phyloP scores from a whole-genome alignment of 92 coral and sea anemone genomes.

The Anthopleura xanthogrammica region DNA sequence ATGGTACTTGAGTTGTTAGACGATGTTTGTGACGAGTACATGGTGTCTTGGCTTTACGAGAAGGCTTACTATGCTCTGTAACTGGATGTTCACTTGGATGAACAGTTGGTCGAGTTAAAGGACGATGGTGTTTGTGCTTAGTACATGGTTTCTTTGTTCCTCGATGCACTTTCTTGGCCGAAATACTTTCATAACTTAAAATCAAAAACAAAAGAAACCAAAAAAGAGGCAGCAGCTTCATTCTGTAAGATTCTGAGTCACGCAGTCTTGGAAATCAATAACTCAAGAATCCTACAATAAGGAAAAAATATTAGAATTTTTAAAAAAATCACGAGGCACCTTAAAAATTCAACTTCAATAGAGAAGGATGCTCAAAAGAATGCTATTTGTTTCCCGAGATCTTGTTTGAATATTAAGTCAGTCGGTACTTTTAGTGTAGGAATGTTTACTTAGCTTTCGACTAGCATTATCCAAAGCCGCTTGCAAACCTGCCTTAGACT shows the following conservation, averaged over 20 bases:
- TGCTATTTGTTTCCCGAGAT: background rate
- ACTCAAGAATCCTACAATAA: background rate
- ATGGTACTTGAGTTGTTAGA: background rate
- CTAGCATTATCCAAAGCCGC: background rate
- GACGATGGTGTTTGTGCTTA: constrained; percentile 3
- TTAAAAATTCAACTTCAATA: background rate
- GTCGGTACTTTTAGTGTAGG: background rate
- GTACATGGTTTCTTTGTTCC: constrained; percentile 22
- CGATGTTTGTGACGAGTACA: constrained; percentile 8
- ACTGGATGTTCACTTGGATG: constrained; percentile 3
- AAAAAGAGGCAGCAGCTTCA: background rate
- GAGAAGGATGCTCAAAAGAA: background rate
- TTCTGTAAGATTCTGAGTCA: background rate
- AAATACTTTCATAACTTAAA: background rate
- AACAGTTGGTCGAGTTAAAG: background rate
- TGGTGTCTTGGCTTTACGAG: constrained; percentile 17
- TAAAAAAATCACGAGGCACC: background rate
- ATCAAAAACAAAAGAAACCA: background rate
- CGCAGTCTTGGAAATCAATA: background rate
- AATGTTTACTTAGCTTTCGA: constrained; percentile 7
- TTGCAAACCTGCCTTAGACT: background rate
- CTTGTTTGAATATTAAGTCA: background rate
- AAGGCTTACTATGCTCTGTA: background rate
- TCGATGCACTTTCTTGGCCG: background rate
- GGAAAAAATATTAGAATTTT: background rate